These are phyloP conservation scores for Dreissena rostriformis DNA, from an alignment of 1,140 invertebrate genomes.

Conservation along the genomic window DNA sequence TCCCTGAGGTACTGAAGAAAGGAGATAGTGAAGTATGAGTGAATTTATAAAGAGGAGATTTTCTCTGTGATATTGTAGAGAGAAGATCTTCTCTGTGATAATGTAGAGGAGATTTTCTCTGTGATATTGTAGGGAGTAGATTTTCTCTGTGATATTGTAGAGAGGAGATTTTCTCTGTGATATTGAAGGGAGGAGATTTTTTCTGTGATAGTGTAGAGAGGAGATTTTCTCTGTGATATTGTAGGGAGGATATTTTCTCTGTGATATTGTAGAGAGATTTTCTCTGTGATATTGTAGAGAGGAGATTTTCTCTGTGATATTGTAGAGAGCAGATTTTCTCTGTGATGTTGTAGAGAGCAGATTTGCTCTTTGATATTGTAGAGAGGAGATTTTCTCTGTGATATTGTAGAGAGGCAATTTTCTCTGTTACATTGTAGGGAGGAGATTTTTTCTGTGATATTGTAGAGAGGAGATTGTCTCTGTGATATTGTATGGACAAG, in stretches of 20 bases:
- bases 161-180: slow-evolving; percentile 58
- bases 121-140: slow-evolving; percentile 61
- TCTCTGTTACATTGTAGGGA: slow-evolving; percentile 58
- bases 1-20: slow-evolving; percentile 51
- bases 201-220: slow-evolving; percentile 57
- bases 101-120: slow-evolving; percentile 65
- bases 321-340: slow-evolving; percentile 66
- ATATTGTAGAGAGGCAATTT: slow-evolving; percentile 63
- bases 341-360: slow-evolving; percentile 61
- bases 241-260: slow-evolving; percentile 66
- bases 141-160: slow-evolving; percentile 59
- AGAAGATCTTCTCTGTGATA: slow-evolving; percentile 57
- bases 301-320: slow-evolving; percentile 56
- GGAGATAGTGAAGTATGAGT: slow-evolving; percentile 62
- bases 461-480: slow-evolving; percentile 66
- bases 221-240: slow-evolving; percentile 59
- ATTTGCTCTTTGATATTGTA: slow-evolving; percentile 55
- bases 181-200: slow-evolving; percentile 65
- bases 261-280: slow-evolving; percentile 57
- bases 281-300: slow-evolving; percentile 59
- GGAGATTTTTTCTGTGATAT: slow-evolving; percentile 56
- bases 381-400: slow-evolving; percentile 62
- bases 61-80: slow-evolving; percentile 58
- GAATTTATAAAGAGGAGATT: too few species aligned
- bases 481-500: slow-evolving; percentile 60